These are phyloP conservation scores for Apus apus DNA, from an alignment of 2,113 vertebrate species.

Conservation along the genomic window DNA sequence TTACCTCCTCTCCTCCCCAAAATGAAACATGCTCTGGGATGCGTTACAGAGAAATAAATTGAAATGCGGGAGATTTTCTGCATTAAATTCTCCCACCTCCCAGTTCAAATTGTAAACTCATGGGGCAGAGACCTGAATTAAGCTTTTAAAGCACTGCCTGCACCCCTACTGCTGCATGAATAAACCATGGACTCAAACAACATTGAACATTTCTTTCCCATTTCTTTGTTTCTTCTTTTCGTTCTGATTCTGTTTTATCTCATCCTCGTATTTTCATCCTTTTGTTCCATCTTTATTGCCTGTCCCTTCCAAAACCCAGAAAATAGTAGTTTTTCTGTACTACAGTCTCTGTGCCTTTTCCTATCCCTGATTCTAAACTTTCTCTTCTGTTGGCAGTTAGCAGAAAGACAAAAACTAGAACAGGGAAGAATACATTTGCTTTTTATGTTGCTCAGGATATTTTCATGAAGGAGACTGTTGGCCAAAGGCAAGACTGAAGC, in stretches of 20 bases:
- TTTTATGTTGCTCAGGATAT: accelerated
- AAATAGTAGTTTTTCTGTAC: not conserved
- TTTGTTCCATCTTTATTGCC: not conserved
- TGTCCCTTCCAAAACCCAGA: not conserved
- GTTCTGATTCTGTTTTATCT: not conserved
- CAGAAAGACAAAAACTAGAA: not conserved
- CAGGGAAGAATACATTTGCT: not conserved
- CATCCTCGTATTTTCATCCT: not conserved
- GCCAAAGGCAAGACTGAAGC: not conserved
- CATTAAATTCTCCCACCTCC: not conserved
- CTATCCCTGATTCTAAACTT: not conserved
- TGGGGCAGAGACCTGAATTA: not conserved
- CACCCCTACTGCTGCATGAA: not conserved
- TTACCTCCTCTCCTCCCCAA: not conserved
- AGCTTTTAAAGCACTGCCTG: not conserved
- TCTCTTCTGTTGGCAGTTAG: not conserved
- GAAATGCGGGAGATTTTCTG: not conserved
- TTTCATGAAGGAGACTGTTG: not conserved
- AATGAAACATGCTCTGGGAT: not conserved
- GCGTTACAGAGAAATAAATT: not conserved
- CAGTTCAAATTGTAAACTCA: not conserved
- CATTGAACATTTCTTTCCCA: not conserved
- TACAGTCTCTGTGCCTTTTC: not conserved
- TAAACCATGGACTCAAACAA: not conserved
- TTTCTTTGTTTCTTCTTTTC: not conserved